Percentiles rank a stretch among this genome's conserved stretches.
Evolutionary conservation across 2,888 invertebrate species (phyloP).

Genomic region (Fragum fragum): DNA sequence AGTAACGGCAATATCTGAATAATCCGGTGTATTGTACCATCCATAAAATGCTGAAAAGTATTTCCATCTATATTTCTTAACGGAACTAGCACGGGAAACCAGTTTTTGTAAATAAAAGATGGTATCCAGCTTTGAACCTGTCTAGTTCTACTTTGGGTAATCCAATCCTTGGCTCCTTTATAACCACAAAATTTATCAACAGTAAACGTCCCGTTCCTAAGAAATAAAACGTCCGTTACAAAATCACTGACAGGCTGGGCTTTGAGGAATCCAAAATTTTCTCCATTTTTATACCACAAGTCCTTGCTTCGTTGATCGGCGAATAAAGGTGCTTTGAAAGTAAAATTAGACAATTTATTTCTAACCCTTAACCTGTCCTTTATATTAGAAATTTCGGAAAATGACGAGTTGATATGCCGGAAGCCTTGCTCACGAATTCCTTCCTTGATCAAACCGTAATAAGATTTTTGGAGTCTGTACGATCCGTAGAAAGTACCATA

Average conservation of each 20-base stretch:
- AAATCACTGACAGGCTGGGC: neutral
- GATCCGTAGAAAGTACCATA: neutral
- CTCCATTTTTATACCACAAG: conserved; percentile 4
- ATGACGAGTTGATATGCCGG: neutral
- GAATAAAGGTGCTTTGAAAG: neutral
- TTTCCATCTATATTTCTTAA: conserved; percentile 25
- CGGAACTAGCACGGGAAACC: conserved; percentile 27
- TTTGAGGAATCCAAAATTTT: neutral
- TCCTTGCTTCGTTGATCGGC: neutral
- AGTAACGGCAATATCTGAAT: conserved; percentile 31
- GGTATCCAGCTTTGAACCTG: neutral
- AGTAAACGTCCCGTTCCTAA: conserved; percentile 9
- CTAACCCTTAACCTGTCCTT: neutral
- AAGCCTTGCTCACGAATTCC: neutral
- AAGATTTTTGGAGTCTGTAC: neutral
- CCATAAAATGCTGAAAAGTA: conserved; percentile 45
- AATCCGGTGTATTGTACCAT: conserved; percentile 34
- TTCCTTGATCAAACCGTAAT: neutral
- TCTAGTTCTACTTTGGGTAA: neutral
- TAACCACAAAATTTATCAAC: conserved; percentile 15
- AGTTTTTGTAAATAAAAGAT: conserved; percentile 5
- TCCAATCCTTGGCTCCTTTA: neutral
- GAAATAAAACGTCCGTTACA: neutral
- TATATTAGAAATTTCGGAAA: neutral
- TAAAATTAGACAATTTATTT: neutral